phyloP scores from a whole-genome alignment of 2,113 vertebrate species.

The Myotis brandtii region DNA sequence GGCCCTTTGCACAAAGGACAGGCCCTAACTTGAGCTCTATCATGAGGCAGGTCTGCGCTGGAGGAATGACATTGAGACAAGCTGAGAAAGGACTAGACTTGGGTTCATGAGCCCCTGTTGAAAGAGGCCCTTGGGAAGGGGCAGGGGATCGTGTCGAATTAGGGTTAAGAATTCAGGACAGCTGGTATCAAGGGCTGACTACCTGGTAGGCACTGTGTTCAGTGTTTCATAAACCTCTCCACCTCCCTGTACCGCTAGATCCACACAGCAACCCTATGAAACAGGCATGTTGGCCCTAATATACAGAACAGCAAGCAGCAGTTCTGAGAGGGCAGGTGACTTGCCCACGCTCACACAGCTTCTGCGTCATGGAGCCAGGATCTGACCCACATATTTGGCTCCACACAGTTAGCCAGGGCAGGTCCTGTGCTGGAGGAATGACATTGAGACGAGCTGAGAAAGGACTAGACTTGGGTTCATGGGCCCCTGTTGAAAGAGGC shows the following conservation, averaged over 20 bases:
- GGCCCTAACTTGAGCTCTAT: background rate
- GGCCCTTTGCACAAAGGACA: background rate
- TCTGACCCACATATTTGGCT: background rate
- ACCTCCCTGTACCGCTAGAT: background rate
- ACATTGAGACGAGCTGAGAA: no score
- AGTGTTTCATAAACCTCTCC: accelerated
- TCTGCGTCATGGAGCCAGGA: background rate
- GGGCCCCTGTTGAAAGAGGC: no score
- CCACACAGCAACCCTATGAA: background rate
- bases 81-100: background rate
- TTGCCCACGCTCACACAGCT: background rate
- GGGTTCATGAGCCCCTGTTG: background rate
- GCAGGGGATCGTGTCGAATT: background rate
- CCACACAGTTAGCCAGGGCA: accelerated
- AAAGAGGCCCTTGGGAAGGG: background rate
- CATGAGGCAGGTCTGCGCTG: background rate
- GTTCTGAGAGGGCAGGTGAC: background rate
- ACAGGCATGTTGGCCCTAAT: background rate
- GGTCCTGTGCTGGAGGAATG: no score
- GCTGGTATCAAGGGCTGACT: background rate
- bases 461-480: no score
- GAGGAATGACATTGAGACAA: background rate
- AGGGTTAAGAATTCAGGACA: background rate
- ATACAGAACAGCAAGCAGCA: background rate
- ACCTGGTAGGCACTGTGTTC: background rate